Conservation (phyloP, 2,797 vertebrate species). For the Podarcis lilfordi region DNA sequence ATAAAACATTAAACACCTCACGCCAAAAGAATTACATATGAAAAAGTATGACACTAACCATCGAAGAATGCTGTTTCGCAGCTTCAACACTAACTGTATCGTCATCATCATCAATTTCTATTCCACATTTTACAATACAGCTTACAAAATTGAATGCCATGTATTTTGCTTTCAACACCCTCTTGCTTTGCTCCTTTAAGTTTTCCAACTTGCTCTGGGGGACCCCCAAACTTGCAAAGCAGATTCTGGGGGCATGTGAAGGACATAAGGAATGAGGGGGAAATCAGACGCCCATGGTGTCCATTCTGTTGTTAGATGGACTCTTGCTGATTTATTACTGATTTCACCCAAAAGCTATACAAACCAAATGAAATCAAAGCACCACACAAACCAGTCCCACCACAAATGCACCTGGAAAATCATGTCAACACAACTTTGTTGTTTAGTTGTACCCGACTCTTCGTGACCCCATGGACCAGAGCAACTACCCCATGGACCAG, state of each 20-base stretch:
- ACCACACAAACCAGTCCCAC: background rate
- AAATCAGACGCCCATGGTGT: too few relatives aligned
- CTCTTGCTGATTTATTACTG: too few relatives aligned
- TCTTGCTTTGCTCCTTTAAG: too few relatives aligned
- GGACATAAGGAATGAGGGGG: too few relatives aligned
- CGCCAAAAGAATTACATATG: background rate
- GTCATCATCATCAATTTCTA: background rate
- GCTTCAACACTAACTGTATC: background rate
- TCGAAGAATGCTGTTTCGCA: background rate
- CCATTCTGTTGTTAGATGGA: too few relatives aligned
- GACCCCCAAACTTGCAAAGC: too few relatives aligned
- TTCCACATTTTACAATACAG: background rate
- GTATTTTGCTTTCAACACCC: too few relatives aligned
- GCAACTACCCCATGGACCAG: background rate
- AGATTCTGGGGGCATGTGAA: too few relatives aligned
- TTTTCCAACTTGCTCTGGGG: too few relatives aligned
- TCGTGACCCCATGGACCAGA: too few relatives aligned
- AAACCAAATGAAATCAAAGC: background rate
- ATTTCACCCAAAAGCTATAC: background rate
- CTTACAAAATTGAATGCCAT: background rate
- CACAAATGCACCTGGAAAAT: background rate
- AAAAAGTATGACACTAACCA: background rate
- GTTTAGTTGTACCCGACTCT: too few relatives aligned
- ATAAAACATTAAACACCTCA: background rate
- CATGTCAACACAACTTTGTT: background rate